Evolutionary conservation across 2,797 vertebrate genomes (phyloP).

Genomic region (Brotula barbata): DNA sequence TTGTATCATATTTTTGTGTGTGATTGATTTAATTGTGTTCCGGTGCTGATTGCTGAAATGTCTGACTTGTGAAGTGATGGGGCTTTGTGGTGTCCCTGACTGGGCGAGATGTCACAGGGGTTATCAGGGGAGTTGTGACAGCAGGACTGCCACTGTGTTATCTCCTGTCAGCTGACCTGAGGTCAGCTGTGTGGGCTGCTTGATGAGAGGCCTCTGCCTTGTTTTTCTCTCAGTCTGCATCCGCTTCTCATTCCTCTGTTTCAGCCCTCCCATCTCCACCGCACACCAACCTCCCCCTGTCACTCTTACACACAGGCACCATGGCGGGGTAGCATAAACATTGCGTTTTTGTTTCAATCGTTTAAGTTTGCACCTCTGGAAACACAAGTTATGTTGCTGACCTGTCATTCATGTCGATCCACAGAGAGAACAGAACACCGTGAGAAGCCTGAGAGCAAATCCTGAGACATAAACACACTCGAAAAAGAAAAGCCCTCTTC

Average conservation of each 20-base stretch:
- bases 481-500: conserved; percentile 55
- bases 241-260: conserved; percentile 46
- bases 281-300: not conserved
- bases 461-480: conserved; percentile 54
- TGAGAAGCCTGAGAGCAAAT: conserved; percentile 46
- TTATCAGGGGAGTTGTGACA: conserved; percentile 54
- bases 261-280: conserved; percentile 14
- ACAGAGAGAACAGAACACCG: conserved; percentile 26
- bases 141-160: conserved; percentile 35
- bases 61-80: conserved; percentile 1
- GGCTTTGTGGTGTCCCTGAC: conserved; percentile 25
- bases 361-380: not conserved
- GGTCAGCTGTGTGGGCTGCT: conserved; percentile 60
- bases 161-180: conserved; percentile 53
- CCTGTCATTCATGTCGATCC: conserved; percentile 17
- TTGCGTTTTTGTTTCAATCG: conserved; percentile 22
- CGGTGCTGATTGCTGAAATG: not conserved
- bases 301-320: not conserved
- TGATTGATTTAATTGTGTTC: not conserved
- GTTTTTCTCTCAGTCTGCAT: conserved; percentile 61
- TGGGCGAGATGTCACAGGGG: conserved; percentile 36
- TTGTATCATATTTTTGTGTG: too few relatives aligned
- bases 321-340: not conserved
- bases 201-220: conserved; percentile 52
- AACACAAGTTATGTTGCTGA: not conserved